Percentiles rank a stretch among this genome's conserved stretches.
Evolutionary conservation across 2,797 vertebrate species (phyloP).

Genomic region (Botia almorhae): DNA sequence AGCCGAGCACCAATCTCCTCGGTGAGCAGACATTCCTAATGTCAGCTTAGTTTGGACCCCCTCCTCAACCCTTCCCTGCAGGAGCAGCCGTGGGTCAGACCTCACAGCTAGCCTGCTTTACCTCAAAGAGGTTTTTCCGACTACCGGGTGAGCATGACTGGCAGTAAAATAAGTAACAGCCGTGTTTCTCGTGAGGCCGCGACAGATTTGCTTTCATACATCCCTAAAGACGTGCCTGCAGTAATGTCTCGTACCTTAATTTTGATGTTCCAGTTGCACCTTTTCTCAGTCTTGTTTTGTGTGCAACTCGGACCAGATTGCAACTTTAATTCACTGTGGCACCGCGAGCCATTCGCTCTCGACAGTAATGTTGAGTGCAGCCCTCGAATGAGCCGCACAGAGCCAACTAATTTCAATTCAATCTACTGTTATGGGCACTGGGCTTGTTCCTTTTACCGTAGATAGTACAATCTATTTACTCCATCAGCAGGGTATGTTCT

Average conservation of each 20-base stretch:
- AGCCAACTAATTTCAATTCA: constrained; percentile 48
- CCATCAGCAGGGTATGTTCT: constrained; percentile 20
- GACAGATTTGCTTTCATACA: constrained; percentile 23
- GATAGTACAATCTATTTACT: constrained; percentile 39
- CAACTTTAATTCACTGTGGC: constrained; percentile 41
- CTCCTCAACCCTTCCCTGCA: background rate
- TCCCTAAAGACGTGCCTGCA: background rate
- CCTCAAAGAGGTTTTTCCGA: background rate
- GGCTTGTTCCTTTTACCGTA: constrained; percentile 22
- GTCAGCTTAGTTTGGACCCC: background rate
- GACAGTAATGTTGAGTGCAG: constrained; percentile 36
- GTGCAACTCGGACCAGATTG: constrained; percentile 8
- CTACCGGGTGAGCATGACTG: constrained; percentile 12
- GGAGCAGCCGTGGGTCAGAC: constrained; percentile 2
- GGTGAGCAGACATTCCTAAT: constrained; percentile 17
- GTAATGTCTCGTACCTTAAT: constrained; percentile 23
- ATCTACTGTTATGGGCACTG: constrained; percentile 32
- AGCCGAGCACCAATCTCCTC: background rate
- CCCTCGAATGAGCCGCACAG: constrained; percentile 15
- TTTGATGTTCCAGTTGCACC: constrained; percentile 8
- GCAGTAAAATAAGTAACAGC: constrained; percentile 27
- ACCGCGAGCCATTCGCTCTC: constrained; percentile 23
- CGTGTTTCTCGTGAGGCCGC: background rate
- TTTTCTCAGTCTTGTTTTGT: constrained; percentile 26
- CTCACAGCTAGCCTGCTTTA: background rate